These are phyloP conservation scores for Eulithis prunata DNA, from an alignment of 2,888 invertebrate species.

Conservation along the genomic window DNA sequence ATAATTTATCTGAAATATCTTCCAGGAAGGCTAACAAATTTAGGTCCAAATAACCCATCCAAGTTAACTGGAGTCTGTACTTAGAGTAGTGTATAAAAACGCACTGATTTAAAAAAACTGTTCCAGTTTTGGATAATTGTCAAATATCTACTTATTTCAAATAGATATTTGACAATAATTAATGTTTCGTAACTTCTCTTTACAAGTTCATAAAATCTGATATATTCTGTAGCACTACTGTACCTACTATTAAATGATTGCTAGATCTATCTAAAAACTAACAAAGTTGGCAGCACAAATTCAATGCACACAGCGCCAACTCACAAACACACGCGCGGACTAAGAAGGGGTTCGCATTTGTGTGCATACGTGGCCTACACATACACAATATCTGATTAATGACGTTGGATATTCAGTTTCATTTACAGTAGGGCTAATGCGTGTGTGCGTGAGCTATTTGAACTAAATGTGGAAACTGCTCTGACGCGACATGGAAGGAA, in stretches of 20 bases:
- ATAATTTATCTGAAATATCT: too few relatives aligned
- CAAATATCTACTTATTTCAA: too few relatives aligned
- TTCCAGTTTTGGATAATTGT: too few relatives aligned
- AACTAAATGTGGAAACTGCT: conserved; percentile 65
- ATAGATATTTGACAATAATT: too few relatives aligned
- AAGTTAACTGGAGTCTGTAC: too few relatives aligned
- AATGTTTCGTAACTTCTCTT: too few relatives aligned
- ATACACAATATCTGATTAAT: conserved; percentile 54
- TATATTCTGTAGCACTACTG: too few relatives aligned
- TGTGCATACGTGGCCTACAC: conserved; percentile 39
- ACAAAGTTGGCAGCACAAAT: conserved; percentile 39
- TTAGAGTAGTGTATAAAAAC: too few relatives aligned
- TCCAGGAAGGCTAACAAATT: too few relatives aligned
- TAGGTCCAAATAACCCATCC: too few relatives aligned
- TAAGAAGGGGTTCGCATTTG: conserved; percentile 52
- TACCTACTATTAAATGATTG: background rate
- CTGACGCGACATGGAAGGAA: conserved; percentile 62
- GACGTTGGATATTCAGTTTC: conserved; percentile 52
- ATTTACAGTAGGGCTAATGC: conserved; percentile 31
- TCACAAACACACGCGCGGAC: conserved; percentile 46
- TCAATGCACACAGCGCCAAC: conserved; percentile 41
- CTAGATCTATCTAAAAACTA: conserved; percentile 10
- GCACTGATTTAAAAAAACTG: too few relatives aligned
- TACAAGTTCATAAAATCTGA: background rate
- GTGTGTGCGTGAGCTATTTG: conserved; percentile 53